These are phyloP conservation scores for Petrocephalus schoutedeni DNA, from an alignment of 2,797 vertebrate species.

Conservation along the genomic window DNA sequence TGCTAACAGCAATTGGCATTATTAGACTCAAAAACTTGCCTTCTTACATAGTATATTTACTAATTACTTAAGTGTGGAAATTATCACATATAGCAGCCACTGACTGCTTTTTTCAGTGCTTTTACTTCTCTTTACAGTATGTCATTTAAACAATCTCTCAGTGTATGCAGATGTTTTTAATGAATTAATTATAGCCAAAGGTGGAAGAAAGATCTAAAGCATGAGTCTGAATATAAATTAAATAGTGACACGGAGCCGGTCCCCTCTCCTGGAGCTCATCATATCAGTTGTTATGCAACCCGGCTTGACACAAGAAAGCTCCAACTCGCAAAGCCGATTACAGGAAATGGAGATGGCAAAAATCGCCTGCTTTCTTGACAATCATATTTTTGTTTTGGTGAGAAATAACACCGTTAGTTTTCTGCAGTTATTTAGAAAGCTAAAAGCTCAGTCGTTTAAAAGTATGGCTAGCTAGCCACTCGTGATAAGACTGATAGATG, in stretches of 20 bases:
- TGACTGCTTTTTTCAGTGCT: background rate
- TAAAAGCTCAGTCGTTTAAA: background rate
- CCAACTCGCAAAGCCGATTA: background rate
- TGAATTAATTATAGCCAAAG: slow-evolving; percentile 1
- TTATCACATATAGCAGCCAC: background rate
- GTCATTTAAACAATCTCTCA: background rate
- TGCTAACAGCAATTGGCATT: background rate
- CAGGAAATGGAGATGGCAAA: background rate
- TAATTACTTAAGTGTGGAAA: slow-evolving; percentile 9
- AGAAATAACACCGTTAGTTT: background rate
- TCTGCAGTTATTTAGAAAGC: background rate
- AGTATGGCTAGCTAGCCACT: background rate
- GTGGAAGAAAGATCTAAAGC: background rate
- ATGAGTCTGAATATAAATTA: background rate
- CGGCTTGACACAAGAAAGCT: background rate
- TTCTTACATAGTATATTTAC: background rate
- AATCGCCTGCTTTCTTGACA: background rate
- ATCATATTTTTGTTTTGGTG: background rate
- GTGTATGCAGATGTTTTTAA: background rate
- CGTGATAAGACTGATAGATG: background rate
- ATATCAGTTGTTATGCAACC: background rate
- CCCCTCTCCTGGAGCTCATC: background rate
- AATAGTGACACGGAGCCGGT: background rate
- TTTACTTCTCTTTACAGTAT: background rate
- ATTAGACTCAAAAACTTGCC: background rate